Base-by-base conservation (phyloP, 1,140 invertebrate genomes). In the Intoshia linei region DNA sequence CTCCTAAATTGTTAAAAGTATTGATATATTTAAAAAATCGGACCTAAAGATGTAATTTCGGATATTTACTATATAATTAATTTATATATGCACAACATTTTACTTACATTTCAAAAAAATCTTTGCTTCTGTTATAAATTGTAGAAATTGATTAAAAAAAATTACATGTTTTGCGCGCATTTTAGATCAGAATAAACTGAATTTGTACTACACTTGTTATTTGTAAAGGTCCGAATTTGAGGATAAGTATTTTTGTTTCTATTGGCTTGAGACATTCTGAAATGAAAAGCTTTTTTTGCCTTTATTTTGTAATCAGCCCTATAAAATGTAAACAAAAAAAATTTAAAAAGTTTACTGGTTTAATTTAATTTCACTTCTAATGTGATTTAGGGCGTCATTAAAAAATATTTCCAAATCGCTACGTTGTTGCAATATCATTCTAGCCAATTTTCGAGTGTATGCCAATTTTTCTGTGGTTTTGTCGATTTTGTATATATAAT, bases 391-490 rank as follows among this genome's bases (percentile, higher is more conserved):
- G 0, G 50, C 43, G 17, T 53, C 47, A 18, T 57, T 37, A 43
- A 59, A 59, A 37, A 59, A 59, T 38, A 48, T 36, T 37, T 59
- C 56, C 20, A 57, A 45, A 37, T 59, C 54, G 37, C 51, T 56
- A 30, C 56, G 44, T 40, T 57, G 50, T 37, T 57, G 49, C 3
- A 59, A 43, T 36, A 57, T 57, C 38, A 53, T 55, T 42, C 49
- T 51, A 4, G 56, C 55, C 25, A 59, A 42, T 42, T 45, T 47
- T 41, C 55, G 55, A 4, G 57, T 48, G 43, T 54, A 51, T 37
- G 49, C 52, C 53, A 56, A 54, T 41, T 57, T 54, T 40, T 50
- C 50, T 24, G 48, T 52, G 44, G 55, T 57, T 19, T 56, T 37
- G 36, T 56, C 56, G 34, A 59, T 48, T 49, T n/a, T n/a, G n/a